Base-by-base conservation (phyloP, 2,797 vertebrate species). In the Podarcis siculus region DNA sequence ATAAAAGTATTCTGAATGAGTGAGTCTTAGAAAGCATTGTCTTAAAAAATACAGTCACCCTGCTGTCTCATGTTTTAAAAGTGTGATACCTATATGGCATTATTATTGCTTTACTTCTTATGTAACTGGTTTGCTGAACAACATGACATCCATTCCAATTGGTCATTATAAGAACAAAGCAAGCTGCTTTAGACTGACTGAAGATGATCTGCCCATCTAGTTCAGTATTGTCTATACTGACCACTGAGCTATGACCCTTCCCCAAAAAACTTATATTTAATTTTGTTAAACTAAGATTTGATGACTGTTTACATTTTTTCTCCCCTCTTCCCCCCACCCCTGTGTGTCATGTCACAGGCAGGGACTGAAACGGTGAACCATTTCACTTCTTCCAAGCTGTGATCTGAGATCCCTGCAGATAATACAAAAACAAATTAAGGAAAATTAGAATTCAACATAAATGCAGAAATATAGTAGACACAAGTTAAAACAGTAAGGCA, bases 401-500 rank as follows among this genome's bases (percentile, higher is more conserved):
- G 71, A 32, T 72, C 32, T 72, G 32, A 72, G 32, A 32, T 72
- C 32, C 35, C 71, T 32, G 15, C n/a, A 23, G 21, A 23, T 64
- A 64, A 64, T 32, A 17, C 32, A 72, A 72, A 72, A 15, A 72
- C 8, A 72, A 72, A 32, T 72, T 72, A 13, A 72, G 30, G 23
- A 69, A 69, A 27, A 69, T 69, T 35, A 19, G 35, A 73, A 35
- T 73, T 73, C 21, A 73, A 21, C 35, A 79, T 79, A 91, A 93
- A 94, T 89, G 88, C 87, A 95, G 83, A 77, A 45, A 76, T 83
- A 89, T 79, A 87, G 84, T 58, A 82, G 79, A 91, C 86, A 89
- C 86, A 94, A 94, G 94, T 64, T 55, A 82, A 85, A 85, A 90
- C 87, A 86, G 58, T 15, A 91, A 92, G 87, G 92, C 91, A 80